Evolutionary conservation across 2,797 vertebrate genomes (phyloP).

Genomic region (Gymnothorax reevesii): DNA sequence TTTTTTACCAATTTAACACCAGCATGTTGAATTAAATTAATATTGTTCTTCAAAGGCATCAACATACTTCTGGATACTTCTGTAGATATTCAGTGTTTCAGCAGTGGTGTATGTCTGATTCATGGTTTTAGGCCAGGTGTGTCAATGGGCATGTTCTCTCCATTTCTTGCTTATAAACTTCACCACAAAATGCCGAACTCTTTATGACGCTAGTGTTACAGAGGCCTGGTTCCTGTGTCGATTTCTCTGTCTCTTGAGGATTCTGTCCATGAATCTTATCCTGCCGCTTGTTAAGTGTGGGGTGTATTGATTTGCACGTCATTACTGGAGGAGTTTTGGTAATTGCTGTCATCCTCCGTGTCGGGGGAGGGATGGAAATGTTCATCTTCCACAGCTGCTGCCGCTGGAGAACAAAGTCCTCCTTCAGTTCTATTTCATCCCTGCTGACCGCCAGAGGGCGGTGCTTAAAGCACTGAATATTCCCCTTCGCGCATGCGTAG

Average conservation of each 20-base stretch:
- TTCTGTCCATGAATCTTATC: neutral
- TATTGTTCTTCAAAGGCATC: no score
- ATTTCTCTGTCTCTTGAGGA: neutral
- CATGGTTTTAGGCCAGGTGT: neutral
- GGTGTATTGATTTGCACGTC: slow-evolving; percentile 45
- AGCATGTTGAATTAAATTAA: no score
- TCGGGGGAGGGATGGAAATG: slow-evolving; percentile 39
- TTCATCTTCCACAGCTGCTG: slow-evolving; percentile 45
- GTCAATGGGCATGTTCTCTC: neutral
- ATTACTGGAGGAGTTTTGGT: slow-evolving; percentile 22
- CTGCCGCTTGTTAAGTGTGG: neutral
- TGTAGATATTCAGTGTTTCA: no score
- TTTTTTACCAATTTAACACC: no score
- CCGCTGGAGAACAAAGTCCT: slow-evolving; percentile 28
- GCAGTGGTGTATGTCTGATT: neutral
- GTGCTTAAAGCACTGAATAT: no score
- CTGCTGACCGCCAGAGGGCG: no score
- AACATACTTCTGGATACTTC: no score
- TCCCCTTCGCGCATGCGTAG: no score
- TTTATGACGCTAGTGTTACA: neutral
- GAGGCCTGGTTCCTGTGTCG: neutral
- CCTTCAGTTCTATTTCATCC: no score
- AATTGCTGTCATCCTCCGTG: slow-evolving; percentile 30
- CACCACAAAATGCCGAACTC: neutral
- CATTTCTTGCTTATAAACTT: neutral